These are phyloP conservation scores for Apamea sordens DNA, from an alignment of 2,888 invertebrate species.

Conservation along the genomic window DNA sequence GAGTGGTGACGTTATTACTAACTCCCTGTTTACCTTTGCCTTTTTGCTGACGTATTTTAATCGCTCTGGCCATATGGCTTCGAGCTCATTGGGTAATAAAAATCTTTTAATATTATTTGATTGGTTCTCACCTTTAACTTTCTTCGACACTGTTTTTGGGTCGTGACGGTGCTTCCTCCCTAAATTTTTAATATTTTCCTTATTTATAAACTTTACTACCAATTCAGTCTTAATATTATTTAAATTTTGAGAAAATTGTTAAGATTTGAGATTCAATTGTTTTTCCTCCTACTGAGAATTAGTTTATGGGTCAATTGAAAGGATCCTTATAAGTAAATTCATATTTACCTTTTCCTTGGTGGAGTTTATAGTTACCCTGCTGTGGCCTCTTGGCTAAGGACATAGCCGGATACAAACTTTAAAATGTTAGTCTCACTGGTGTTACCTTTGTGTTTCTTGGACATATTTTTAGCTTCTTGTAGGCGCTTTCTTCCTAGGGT, in stretches of 20 bases:
- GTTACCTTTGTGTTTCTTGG: constrained; percentile 73
- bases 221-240: constrained; percentile 54
- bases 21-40: constrained; percentile 40
- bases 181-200: constrained; percentile 56
- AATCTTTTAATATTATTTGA: constrained; percentile 37
- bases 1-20: constrained; percentile 25
- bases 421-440: constrained; percentile 14
- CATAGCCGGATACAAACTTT: neutral
- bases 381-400: constrained; percentile 3
- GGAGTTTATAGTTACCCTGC: constrained; percentile 12
- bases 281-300: constrained; percentile 53
- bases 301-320: constrained; percentile 15
- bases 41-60: constrained; percentile 39
- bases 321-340: constrained; percentile 17
- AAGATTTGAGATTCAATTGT: neutral
- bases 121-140: constrained; percentile 74
- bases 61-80: constrained; percentile 1
- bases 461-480: constrained; percentile 94
- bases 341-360: constrained; percentile 30
- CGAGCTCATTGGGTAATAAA: constrained; percentile 15
- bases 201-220: constrained; percentile 55
- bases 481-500: constrained; percentile 95
- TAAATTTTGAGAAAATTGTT: constrained; percentile 29
- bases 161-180: constrained; percentile 63
- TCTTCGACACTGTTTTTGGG: constrained; percentile 67